A percentile compares a stretch with the other conserved stretches of the same genome.
Evolutionary conservation across 2,888 invertebrate species (phyloP).

Genomic region (Machimus atricapillus): DNA sequence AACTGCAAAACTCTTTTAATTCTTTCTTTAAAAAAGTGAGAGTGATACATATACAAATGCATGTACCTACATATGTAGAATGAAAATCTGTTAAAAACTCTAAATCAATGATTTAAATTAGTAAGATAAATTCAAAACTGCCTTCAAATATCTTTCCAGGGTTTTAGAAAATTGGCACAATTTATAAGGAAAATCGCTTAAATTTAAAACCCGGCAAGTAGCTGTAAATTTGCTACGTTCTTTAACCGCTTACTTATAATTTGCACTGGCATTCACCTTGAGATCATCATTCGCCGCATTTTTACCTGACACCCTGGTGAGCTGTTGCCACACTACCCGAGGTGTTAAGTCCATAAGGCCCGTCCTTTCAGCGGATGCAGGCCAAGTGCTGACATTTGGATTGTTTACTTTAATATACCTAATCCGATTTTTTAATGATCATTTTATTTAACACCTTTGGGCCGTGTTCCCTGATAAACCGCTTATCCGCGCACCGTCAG

Average conservation of each 20-base stretch:
- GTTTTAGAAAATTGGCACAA: neutral
- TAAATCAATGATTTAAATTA: too few relatives aligned
- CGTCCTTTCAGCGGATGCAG: neutral
- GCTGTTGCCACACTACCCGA: neutral
- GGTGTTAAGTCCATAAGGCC: neutral
- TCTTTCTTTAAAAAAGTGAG: too few relatives aligned
- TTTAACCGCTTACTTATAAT: neutral
- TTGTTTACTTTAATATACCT: slow-evolving; percentile 29
- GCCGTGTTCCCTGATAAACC: slow-evolving; percentile 27
- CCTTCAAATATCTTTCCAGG: too few relatives aligned
- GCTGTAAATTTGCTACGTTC: neutral
- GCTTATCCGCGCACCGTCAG: neutral
- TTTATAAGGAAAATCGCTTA: neutral
- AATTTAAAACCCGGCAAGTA: neutral
- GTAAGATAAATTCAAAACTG: too few relatives aligned
- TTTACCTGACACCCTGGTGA: neutral
- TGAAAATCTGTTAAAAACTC: too few relatives aligned
- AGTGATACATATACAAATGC: too few relatives aligned
- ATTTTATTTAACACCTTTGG: slow-evolving; percentile 21
- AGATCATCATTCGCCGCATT: too few relatives aligned
- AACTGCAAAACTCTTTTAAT: too few relatives aligned
- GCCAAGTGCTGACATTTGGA: slow-evolving; percentile 28
- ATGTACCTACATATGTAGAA: too few relatives aligned
- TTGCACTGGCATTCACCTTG: neutral
- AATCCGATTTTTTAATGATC: slow-evolving; percentile 28